Evolutionary conservation across 2,797 vertebrate species (phyloP).

Genomic region (Malurus leucopterus): DNA sequence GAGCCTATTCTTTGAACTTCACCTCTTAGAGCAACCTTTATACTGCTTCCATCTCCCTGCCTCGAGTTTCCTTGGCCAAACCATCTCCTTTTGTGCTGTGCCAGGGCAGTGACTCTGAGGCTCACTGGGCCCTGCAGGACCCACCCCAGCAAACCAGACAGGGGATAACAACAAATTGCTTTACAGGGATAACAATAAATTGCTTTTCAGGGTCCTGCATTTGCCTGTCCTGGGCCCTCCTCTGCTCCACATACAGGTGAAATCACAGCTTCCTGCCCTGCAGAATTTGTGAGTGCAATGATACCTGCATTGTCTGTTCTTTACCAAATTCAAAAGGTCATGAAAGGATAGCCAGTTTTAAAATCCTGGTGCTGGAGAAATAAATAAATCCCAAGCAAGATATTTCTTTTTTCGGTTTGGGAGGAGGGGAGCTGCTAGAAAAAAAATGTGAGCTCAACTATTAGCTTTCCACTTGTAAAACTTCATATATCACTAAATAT

Average conservation of each 20-base stretch:
- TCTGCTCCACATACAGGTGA: not conserved
- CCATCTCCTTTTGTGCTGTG: conserved; percentile 21
- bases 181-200: not conserved
- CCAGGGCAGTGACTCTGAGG: not conserved
- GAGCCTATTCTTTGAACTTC: conserved; percentile 11
- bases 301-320: not conserved
- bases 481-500: conserved; percentile 61
- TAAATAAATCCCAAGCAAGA: conserved; percentile 19
- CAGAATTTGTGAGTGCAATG: not conserved
- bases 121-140: conserved; percentile 6
- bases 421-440: not conserved
- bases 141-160: conserved; percentile 27
- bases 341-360: not conserved
- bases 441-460: conserved; percentile 58
- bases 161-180: not conserved
- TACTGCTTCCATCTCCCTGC: not conserved
- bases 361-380: conserved; percentile 4
- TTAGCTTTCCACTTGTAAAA: conserved; percentile 69
- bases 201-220: not conserved
- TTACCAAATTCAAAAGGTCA: not conserved
- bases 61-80: not conserved
- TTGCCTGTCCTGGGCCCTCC: not conserved
- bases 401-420: not conserved
- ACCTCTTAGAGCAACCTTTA: not conserved
- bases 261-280: not conserved